Evolutionary conservation across 2,113 vertebrate genomes (phyloP).

Genomic region (Mionectes macconnelli): DNA sequence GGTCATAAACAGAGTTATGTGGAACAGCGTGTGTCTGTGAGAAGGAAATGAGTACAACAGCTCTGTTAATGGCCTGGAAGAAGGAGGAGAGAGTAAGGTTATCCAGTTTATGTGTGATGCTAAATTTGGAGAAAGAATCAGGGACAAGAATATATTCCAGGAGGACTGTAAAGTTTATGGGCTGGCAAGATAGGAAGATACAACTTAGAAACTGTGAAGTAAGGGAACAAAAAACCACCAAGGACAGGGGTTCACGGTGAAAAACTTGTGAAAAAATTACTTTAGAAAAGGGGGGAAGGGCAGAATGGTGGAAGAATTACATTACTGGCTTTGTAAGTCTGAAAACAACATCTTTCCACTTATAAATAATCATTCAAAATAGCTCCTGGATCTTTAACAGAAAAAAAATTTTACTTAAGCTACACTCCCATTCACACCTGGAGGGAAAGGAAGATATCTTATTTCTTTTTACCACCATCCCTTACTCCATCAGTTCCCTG

Average conservation of each 20-base stretch:
- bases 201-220: background rate
- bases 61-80: background rate
- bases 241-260: background rate
- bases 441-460: background rate
- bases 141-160: background rate
- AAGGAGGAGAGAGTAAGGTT: background rate
- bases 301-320: background rate
- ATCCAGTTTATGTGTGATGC: background rate
- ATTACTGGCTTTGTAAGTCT: background rate
- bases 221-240: background rate
- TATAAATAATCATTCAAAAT: background rate
- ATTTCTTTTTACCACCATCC: background rate
- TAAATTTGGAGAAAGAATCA: background rate
- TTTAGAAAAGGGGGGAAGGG: rapidly evolving
- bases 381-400: background rate
- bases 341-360: background rate
- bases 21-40: rapidly evolving
- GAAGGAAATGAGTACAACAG: background rate
- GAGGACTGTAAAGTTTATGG: background rate
- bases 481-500: background rate
- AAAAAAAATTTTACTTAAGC: background rate
- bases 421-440: rapidly evolving
- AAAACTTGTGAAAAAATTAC: background rate
- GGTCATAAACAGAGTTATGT: too few relatives aligned
- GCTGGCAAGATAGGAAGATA: background rate